Base-by-base conservation (phyloP, 1,140 invertebrate genomes). In the Sycophaga agraensis region DNA sequence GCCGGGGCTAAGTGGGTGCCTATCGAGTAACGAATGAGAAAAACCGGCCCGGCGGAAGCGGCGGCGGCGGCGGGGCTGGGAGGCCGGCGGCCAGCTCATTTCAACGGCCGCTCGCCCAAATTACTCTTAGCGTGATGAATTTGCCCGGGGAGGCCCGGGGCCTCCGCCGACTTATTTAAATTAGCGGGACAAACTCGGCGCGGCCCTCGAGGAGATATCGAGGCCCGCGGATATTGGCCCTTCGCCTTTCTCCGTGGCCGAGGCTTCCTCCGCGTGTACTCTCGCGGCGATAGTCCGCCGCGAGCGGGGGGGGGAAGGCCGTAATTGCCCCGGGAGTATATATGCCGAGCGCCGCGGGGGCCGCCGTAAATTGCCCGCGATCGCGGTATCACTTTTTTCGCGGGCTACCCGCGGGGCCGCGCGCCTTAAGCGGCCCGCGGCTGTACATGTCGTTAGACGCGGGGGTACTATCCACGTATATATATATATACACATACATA, bases 61-160 rank as follows among this genome's bases (percentile, higher is more conserved):
- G 46, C 9, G 14, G 34, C 9, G 19, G 34, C 6, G 31, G 4
- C 5, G 28, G 4, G 11, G 17, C 9, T 11, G 49, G 31, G 17
- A 12, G 16, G 46, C 26, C 24, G 56, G 26, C 21, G 49, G 34
- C 31, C 37, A 50, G 43, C 45, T 63, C 53, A 31, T 61, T 49
- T 46, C 28, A 5, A 31, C 28, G 40, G 40, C 24, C n/a, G 51
- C 26, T 37, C 42, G 16, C 6, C 19, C 39, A 39, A 57, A 63
- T 63, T 63, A 58, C 61, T 51, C 54, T 21, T 14, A 42, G 46
- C 48, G 37, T 63, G 48, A 63, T 63, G 61, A 63, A 63, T 63
- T 63, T 50, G 37, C 49, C 53, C 12, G 16, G 37, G 34, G 22
- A 12, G 48, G 28, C 28, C 28, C 28, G 28, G 19, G 43, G 8